These are phyloP conservation scores for Chrosomus eos DNA, from an alignment of 2,797 vertebrate genomes.

Conservation along the genomic window DNA sequence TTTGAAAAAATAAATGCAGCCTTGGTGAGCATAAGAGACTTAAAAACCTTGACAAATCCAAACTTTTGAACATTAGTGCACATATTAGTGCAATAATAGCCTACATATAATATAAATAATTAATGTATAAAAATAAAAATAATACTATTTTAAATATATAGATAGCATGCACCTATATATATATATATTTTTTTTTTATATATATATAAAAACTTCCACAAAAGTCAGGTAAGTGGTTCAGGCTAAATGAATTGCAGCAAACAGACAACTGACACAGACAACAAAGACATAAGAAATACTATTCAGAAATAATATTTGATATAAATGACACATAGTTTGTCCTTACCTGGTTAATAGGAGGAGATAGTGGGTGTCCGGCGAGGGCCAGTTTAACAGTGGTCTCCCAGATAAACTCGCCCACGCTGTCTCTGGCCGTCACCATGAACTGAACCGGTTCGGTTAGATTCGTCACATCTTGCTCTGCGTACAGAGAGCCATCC, in stretches of 20 bases:
- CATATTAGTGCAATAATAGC: too few species aligned
- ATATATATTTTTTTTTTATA: too few species aligned
- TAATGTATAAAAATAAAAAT: too few species aligned
- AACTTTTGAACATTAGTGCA: background rate
- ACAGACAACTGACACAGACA: background rate
- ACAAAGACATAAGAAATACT: too few species aligned
- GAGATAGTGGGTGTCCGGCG: slow-evolving; percentile 78
- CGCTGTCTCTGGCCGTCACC: slow-evolving; percentile 81
- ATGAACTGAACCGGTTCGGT: slow-evolving; percentile 86
- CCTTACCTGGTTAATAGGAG: slow-evolving; percentile 75
- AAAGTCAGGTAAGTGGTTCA: too few species aligned
- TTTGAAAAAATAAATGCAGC: background rate
- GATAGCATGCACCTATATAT: background rate
- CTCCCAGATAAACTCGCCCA: slow-evolving; percentile 84
- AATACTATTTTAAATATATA: background rate
- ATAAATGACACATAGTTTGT: background rate
- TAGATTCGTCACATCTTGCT: slow-evolving; percentile 84
- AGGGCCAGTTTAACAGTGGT: slow-evolving; percentile 85
- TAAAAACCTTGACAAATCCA: background rate
- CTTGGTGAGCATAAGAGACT: background rate
- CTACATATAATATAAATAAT: background rate
- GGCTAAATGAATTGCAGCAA: background rate
- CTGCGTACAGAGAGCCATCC: slow-evolving; percentile 84
- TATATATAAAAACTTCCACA: too few species aligned
- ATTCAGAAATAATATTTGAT: background rate